Evolutionary conservation across 2,888 invertebrate genomes (phyloP).

Genomic region (Electrophaes corylata): DNA sequence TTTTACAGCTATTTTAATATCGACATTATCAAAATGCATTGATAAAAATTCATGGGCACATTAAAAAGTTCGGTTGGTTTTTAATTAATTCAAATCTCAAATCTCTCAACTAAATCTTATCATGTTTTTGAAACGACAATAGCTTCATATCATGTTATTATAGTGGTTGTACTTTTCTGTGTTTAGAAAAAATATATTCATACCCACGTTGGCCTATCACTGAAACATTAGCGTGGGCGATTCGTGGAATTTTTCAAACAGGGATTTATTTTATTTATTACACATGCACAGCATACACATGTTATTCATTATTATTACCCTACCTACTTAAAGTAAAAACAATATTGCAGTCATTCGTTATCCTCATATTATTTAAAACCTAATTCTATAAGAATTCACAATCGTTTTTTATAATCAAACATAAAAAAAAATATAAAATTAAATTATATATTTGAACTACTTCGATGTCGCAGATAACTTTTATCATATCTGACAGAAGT

Average conservation of each 20-base stretch:
- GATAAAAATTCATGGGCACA: constrained; percentile 66
- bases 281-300: no score
- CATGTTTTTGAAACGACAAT: constrained; percentile 8
- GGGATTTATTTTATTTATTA: no score
- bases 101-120: constrained; percentile 13
- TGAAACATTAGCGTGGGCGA: constrained; percentile 34
- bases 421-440: no score
- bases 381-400: no score
- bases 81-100: constrained; percentile 36
- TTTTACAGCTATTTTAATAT: constrained; percentile 66
- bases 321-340: no score
- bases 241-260: constrained; percentile 21
- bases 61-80: constrained; percentile 59
- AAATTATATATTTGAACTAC: neutral
- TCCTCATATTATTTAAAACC: no score
- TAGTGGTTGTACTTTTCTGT: constrained; percentile 1
- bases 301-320: no score
- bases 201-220: constrained; percentile 25
- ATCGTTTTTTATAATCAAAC: no score
- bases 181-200: constrained; percentile 11
- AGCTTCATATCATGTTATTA: constrained; percentile 2
- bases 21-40: constrained; percentile 54
- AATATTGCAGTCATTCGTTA: no score
- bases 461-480: neutral
- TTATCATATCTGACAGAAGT: no score